phyloP scores from a whole-genome alignment of 2,888 invertebrate genomes.

The Papilio demoleus region DNA sequence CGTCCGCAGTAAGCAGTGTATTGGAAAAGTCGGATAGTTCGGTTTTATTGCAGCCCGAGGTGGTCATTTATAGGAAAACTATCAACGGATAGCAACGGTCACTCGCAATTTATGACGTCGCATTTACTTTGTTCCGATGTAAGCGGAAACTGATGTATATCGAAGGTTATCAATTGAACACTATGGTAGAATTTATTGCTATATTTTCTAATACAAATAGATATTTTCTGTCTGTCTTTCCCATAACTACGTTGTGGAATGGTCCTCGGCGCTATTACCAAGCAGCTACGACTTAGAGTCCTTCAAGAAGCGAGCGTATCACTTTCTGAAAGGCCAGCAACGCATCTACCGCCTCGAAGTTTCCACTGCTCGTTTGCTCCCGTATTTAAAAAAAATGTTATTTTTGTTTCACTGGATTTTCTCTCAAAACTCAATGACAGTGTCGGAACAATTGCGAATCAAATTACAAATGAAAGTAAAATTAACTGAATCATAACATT shows the following conservation, averaged over 20 bases:
- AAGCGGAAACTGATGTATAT: constrained; percentile 44
- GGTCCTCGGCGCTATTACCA: too few relatives aligned
- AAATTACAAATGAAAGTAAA: neutral
- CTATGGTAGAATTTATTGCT: constrained; percentile 24
- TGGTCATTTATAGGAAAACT: constrained; percentile 81
- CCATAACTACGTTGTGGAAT: too few relatives aligned
- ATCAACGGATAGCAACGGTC: constrained; percentile 64
- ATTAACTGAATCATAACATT: too few relatives aligned
- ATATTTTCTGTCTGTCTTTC: too few relatives aligned
- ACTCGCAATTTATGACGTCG: constrained; percentile 69
- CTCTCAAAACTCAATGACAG: neutral
- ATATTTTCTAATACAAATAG: constrained; percentile 1
- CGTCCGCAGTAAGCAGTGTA: constrained; percentile 76
- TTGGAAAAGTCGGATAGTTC: constrained; percentile 77
- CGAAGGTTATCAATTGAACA: constrained; percentile 49
- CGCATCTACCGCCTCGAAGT: too few relatives aligned
- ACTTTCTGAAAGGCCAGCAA: too few relatives aligned
- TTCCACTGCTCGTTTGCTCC: too few relatives aligned
- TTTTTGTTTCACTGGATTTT: neutral
- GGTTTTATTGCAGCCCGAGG: constrained; percentile 77
- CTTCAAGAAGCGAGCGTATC: too few relatives aligned
- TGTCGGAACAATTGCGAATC: neutral
- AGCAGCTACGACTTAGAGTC: too few relatives aligned
- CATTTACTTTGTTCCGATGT: constrained; percentile 63
- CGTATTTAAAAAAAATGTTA: too few relatives aligned